A percentile compares a stretch with the other conserved stretches of the same genome.
Conservation (phyloP, 2,888 invertebrate species). For the Lepidochitona cinerea region DNA sequence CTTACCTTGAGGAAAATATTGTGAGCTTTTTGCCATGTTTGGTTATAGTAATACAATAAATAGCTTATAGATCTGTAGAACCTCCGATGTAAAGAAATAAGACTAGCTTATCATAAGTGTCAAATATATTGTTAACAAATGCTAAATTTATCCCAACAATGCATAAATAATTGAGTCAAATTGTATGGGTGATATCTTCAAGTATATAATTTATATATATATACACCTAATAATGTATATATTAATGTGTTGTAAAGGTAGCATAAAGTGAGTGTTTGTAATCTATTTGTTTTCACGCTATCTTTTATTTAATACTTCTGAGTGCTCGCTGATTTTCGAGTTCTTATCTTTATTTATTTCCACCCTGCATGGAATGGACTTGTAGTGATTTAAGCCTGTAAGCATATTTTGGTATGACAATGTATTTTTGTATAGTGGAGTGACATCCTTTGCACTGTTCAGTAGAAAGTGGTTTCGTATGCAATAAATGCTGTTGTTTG, state of each 20-base stretch:
- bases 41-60: too few species aligned
- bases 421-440: slow-evolving; percentile 8
- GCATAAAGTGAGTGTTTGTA: background rate
- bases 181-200: background rate
- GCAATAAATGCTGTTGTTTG: slow-evolving; percentile 9
- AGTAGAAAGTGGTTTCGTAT: slow-evolving; percentile 7
- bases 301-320: background rate
- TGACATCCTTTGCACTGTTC: slow-evolving; percentile 4
- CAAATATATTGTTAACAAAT: too few species aligned
- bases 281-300: background rate
- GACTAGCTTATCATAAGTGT: too few species aligned
- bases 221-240: background rate
- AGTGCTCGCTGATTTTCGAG: background rate
- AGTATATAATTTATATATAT: background rate
- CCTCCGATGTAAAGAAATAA: too few species aligned
- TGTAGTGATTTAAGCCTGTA: background rate
- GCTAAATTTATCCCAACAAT: background rate
- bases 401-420: slow-evolving; percentile 7
- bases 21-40: too few species aligned
- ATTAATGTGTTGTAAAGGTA: background rate
- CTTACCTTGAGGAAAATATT: too few species aligned
- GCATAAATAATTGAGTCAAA: background rate
- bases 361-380: background rate
- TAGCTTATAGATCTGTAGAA: too few species aligned
- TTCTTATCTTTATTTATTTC: background rate